A percentile compares a stretch with the other conserved stretches of the same genome.
Evolutionary conservation across 2,797 vertebrate species (phyloP).

Genomic region (Neosilurus hyrtlii): DNA sequence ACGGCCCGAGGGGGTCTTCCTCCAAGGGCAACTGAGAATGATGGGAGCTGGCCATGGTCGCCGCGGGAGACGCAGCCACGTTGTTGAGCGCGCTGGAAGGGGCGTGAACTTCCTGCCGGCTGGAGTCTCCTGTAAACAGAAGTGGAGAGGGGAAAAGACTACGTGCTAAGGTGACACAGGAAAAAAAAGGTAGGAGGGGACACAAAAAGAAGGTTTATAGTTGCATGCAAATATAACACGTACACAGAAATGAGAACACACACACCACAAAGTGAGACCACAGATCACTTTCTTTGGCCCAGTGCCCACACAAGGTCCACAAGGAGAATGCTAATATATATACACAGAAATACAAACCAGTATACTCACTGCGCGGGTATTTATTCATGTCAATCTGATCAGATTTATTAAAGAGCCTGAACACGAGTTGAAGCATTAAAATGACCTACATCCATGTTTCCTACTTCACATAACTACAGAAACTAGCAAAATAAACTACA

Average conservation of each 20-base stretch:
- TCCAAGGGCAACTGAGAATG: constrained; percentile 86
- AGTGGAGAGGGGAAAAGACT: constrained; percentile 75
- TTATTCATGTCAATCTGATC: neutral
- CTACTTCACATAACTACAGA: no score
- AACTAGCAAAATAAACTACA: neutral
- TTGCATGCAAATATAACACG: neutral
- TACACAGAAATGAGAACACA: neutral
- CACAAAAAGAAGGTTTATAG: constrained; percentile 29
- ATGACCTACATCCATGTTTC: neutral
- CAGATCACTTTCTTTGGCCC: neutral
- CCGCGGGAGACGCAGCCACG: constrained; percentile 83
- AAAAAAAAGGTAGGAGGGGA: constrained; percentile 54
- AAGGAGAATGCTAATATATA: neutral
- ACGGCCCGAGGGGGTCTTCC: constrained; percentile 88
- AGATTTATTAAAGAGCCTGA: neutral
- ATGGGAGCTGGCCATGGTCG: constrained; percentile 91
- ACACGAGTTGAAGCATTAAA: neutral
- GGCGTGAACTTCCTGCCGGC: constrained; percentile 87
- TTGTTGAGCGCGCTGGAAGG: constrained; percentile 77
- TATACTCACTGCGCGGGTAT: neutral
- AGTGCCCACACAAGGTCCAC: neutral
- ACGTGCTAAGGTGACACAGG: constrained; percentile 76
- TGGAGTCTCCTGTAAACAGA: constrained; percentile 86
- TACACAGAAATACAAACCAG: neutral
- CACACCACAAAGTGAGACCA: neutral